Conservation (phyloP, 1,140 invertebrate species). For the Triops cancriformis region DNA sequence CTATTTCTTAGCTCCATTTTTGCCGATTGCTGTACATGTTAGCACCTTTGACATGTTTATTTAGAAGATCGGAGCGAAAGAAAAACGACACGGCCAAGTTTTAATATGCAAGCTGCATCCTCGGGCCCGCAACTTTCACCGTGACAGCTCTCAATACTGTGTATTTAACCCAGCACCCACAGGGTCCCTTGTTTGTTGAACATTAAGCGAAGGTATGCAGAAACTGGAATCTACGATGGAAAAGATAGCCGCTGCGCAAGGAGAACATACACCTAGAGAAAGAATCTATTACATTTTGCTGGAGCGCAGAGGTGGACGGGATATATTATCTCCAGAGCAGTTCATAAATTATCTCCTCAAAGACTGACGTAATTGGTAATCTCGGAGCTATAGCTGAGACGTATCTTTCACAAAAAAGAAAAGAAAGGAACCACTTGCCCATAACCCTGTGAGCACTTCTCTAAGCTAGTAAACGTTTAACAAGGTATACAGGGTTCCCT, state of each 20-base stretch:
- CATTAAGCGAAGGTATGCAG: too few relatives aligned
- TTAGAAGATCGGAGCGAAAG: neutral
- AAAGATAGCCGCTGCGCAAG: neutral
- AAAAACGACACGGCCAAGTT: neutral
- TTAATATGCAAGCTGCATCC: neutral
- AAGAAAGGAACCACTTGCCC: neutral
- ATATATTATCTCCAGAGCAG: neutral
- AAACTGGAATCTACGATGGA: too few relatives aligned
- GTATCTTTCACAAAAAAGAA: neutral
- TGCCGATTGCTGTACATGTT: too few relatives aligned
- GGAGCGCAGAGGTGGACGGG: neutral
- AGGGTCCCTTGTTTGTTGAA: neutral
- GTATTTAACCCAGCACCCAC: neutral
- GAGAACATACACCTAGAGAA: neutral
- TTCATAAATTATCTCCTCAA: constrained; percentile 2
- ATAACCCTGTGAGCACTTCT: neutral
- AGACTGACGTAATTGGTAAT: neutral
- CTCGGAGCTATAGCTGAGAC: neutral
- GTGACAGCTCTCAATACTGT: neutral
- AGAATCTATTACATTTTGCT: neutral
- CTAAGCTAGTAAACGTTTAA: neutral
- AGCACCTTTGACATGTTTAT: neutral
- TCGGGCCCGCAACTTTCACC: neutral
- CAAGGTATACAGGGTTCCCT: neutral
- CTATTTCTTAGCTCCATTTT: too few relatives aligned